A percentile compares a stretch with the other conserved stretches of the same genome.
Evolutionary conservation across 1,140 invertebrate species (phyloP).

Genomic region (Halictus rubicundus): DNA sequence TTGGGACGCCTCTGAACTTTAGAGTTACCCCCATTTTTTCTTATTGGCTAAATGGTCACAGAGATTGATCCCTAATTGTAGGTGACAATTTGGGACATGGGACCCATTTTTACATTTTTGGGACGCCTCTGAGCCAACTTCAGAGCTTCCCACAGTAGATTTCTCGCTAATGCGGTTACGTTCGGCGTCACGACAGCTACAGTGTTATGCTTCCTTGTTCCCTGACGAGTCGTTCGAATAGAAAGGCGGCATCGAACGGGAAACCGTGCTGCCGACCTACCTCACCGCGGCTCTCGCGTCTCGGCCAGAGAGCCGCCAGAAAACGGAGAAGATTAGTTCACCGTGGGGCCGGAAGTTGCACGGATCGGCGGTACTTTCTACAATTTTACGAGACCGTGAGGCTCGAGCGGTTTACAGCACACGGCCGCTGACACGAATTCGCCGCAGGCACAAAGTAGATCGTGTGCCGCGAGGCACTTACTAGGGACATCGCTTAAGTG

Average conservation of each 20-base stretch:
- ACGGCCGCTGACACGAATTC: slow-evolving; percentile 2
- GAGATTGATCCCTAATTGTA: too few species aligned
- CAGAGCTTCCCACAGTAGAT: background rate
- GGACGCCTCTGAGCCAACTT: too few species aligned
- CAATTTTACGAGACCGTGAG: slow-evolving; percentile 33
- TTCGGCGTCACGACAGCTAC: background rate
- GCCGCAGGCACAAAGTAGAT: background rate
- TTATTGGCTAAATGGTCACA: too few species aligned
- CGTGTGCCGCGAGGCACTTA: background rate
- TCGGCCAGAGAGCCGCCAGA: slow-evolving; percentile 19
- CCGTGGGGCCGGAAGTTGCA: slow-evolving; percentile 36
- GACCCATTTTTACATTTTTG: too few species aligned
- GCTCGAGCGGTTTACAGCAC: background rate
- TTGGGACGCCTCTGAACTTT: too few species aligned
- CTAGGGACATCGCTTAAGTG: too few species aligned
- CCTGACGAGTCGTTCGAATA: slow-evolving; percentile 62
- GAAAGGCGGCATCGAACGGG: slow-evolving; percentile 62
- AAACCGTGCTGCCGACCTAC: slow-evolving; percentile 50
- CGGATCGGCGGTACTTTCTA: slow-evolving; percentile 27
- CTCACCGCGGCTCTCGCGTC: slow-evolving; percentile 33
- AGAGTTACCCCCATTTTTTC: too few species aligned
- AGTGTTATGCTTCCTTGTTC: slow-evolving; percentile 64
- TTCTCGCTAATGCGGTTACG: slow-evolving; percentile 8
- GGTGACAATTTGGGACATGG: too few species aligned
- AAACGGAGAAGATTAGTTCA: slow-evolving; percentile 54